Evolutionary conservation across 2,113 vertebrate species (phyloP).

Genomic region (Zosterops borbonicus): DNA sequence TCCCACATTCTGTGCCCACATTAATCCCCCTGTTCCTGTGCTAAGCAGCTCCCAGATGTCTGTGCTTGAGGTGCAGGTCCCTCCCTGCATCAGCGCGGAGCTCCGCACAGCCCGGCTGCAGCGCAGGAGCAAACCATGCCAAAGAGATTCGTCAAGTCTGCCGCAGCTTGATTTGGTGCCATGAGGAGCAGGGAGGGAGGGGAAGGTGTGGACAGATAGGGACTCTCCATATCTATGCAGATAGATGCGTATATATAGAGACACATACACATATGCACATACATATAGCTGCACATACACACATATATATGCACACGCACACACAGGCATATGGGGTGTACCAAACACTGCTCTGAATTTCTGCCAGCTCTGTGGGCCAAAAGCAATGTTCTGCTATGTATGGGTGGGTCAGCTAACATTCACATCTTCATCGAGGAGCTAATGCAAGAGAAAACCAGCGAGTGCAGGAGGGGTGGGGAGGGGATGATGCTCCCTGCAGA

Average conservation of each 20-base stretch:
- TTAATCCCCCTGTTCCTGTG: neutral
- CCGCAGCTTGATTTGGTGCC: constrained; percentile 76
- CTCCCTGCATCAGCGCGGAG: neutral
- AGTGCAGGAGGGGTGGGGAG: neutral
- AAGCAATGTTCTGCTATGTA: constrained; percentile 43
- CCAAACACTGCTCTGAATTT: constrained; percentile 19
- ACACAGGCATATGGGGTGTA: neutral
- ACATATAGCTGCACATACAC: neutral
- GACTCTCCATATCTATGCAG: neutral
- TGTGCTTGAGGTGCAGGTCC: constrained; percentile 36
- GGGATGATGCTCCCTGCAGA: neutral
- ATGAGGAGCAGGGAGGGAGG: constrained; percentile 44
- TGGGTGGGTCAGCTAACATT: neutral
- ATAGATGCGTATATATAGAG: neutral
- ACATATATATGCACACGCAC: neutral
- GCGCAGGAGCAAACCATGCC: constrained; percentile 58
- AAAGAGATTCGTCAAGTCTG: constrained; percentile 80
- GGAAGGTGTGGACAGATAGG: constrained; percentile 9
- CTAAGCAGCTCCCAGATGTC: constrained; percentile 14
- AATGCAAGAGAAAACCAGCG: neutral
- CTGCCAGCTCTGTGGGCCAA: constrained; percentile 46
- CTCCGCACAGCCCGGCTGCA: constrained; percentile 29
- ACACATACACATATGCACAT: neutral
- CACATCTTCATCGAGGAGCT: constrained; percentile 22
- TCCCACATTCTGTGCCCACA: rapidly evolving